Evolutionary conservation across 2,888 invertebrate genomes (phyloP), one percentile per base, ranked within the genome.

Genomic region (Troides helena): DNA sequence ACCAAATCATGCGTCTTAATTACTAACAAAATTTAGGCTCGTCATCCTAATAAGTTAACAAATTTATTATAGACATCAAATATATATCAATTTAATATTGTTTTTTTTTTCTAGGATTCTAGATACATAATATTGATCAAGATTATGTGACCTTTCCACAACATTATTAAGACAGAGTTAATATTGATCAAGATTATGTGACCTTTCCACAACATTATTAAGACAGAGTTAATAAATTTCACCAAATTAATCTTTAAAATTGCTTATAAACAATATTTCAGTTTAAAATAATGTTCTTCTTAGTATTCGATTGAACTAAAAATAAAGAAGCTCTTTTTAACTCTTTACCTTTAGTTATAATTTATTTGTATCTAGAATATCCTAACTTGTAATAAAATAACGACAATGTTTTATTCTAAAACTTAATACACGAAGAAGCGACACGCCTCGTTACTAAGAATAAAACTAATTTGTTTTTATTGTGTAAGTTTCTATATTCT

Each of bases 401-500:
- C 81, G 77, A 77, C 79, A 81, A 88, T 87, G 79, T 87, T 86
- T 84, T 74, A 75, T 79, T 78, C 78, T 80, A 39, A 83, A 86
- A 85, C 80, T 86, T 78, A 75, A 80, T 78, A 72, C 78, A 78
- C 80, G 81, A 83, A 77, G 74, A 73, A 84, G 80, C 84, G 80
- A 81, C 80, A 77, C 82, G 72, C 69, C 80, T 77, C 80, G 78
- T 77, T 81, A 83, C 84, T 87, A 81, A 85, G 80, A 84, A 82
- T 80, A 81, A 83, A 83, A 81, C 86, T 86, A 86, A 89, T 89
- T 90, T 86, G 85, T 85, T 90, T 91, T 92, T 89, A 91, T 90
- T 82, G 86, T 84, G 65, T 84, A 91, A 91, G 81, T 90, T 91
- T 85, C 66, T 74, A 84, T 86, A 86, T 88, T 83, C 78, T 79